Percentiles rank a stretch among this genome's conserved stretches.
These are phyloP conservation scores for Polypterus bichir DNA, from an alignment of 2,113 vertebrate species.

Conservation along the genomic window DNA sequence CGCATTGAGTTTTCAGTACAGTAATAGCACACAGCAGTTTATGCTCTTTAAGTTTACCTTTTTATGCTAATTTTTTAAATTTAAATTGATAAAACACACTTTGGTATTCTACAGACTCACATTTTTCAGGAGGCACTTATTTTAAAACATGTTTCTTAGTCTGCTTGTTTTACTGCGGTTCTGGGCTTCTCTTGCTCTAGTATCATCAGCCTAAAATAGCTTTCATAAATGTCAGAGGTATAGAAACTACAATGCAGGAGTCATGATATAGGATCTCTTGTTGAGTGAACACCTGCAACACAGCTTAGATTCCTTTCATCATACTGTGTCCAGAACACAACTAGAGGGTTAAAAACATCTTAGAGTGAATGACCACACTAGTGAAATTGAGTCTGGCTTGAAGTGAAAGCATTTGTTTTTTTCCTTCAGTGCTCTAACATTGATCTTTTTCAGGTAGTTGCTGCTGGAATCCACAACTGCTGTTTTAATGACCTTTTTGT, in stretches of 20 bases:
- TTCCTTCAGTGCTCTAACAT: no score
- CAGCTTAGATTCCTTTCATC: slow-evolving; percentile 6
- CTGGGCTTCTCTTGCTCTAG: slow-evolving; percentile 21
- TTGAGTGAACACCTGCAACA: background rate
- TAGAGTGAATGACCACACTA: background rate
- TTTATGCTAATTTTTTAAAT: no score
- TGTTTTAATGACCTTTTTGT: no score
- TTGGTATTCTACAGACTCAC: no score
- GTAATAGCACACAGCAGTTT: no score
- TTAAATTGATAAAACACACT: no score
- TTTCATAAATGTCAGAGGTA: slow-evolving; percentile 3
- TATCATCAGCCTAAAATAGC: slow-evolving; percentile 18
- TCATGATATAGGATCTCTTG: background rate
- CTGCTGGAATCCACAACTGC: no score
- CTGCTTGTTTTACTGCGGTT: slow-evolving; percentile 26
- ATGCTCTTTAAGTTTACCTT: no score
- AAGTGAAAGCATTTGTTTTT: no score
- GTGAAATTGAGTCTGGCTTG: background rate
- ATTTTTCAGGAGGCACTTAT: no score
- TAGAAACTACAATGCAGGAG: slow-evolving; percentile 1
- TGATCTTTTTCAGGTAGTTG: no score
- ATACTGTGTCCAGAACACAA: background rate
- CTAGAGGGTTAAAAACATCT: background rate
- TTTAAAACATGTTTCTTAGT: background rate
- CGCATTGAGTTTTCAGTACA: no score